Conservation (phyloP, 35 echinoderm and acorn worm species). For the Diadema setosum region DNA sequence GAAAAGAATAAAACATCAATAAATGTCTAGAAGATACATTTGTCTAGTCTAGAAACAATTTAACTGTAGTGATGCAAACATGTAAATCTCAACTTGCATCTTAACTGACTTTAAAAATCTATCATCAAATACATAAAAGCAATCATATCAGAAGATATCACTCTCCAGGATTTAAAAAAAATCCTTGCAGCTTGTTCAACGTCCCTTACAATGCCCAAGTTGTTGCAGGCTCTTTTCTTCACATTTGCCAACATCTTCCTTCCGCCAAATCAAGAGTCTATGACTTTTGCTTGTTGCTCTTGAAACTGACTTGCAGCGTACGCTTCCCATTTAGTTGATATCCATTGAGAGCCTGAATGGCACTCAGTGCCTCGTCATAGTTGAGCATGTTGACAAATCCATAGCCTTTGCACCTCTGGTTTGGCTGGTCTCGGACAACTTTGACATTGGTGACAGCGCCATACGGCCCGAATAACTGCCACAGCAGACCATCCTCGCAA, state of each 20-base stretch:
- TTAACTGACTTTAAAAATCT: background rate
- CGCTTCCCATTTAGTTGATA: constrained; percentile 81
- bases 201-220: background rate
- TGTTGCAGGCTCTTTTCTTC: constrained; percentile 1
- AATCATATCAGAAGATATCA: background rate
- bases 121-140: constrained; percentile 23
- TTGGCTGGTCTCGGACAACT: constrained; percentile 86
- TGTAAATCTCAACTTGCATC: constrained; percentile 9
- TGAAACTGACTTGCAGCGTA: constrained; percentile 95
- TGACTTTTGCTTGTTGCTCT: constrained; percentile 82
- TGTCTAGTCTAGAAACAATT: constrained; percentile 26
- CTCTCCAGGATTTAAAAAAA: background rate
- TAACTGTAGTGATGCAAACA: constrained; percentile 17
- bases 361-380: constrained; percentile 92
- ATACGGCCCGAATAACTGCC: constrained; percentile 96
- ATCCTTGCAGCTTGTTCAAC: background rate
- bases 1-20: constrained; percentile 32
- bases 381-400: constrained; percentile 99
- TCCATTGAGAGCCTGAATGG: constrained; percentile 84
- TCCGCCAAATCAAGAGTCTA: background rate
- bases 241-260: background rate
- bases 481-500: constrained; percentile 88
- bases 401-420: constrained; percentile 94
- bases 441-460: constrained; percentile 96
- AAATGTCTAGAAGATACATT: constrained; percentile 23